phyloP scores from a whole-genome alignment of 2,113 vertebrate genomes.

The Phaethon lepturus region DNA sequence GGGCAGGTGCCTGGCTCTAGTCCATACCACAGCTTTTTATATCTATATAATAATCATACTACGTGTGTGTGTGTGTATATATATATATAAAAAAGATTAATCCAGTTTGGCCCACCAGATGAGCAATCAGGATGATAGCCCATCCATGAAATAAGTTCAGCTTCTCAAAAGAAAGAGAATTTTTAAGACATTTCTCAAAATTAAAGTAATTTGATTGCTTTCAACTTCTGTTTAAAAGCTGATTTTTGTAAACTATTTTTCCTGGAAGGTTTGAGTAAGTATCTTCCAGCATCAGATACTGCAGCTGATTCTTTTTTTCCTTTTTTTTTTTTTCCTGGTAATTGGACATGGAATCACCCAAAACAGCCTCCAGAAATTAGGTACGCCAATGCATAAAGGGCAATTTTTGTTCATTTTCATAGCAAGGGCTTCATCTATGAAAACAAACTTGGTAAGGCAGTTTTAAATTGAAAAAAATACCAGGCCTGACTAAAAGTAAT shows the following conservation, averaged over 20 bases:
- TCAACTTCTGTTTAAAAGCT: not conserved
- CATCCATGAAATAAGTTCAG: not conserved
- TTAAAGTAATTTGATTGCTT: not conserved
- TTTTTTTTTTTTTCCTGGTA: not conserved
- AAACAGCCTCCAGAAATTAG: not conserved
- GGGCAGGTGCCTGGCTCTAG: not conserved
- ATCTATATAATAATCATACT: not conserved
- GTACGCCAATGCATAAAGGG: not conserved
- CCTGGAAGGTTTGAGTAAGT: not conserved
- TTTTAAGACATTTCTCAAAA: not conserved
- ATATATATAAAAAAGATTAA: not conserved
- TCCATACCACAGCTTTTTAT: not conserved
- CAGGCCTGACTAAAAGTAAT: not conserved
- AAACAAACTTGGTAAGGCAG: not conserved
- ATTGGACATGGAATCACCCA: not conserved
- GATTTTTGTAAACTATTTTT: not conserved
- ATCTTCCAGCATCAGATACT: not conserved
- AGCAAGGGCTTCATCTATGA: not conserved
- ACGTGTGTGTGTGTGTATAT: rapidly evolving
- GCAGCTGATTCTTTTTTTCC: not conserved
- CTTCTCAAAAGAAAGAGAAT: not conserved
- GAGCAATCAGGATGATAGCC: not conserved
- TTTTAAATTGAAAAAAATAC: not conserved
- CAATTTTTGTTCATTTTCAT: not conserved
- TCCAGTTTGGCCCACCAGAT: not conserved